Evolutionary conservation across 2,113 vertebrate genomes (phyloP).

Genomic region (Hymenochirus boettgeri): DNA sequence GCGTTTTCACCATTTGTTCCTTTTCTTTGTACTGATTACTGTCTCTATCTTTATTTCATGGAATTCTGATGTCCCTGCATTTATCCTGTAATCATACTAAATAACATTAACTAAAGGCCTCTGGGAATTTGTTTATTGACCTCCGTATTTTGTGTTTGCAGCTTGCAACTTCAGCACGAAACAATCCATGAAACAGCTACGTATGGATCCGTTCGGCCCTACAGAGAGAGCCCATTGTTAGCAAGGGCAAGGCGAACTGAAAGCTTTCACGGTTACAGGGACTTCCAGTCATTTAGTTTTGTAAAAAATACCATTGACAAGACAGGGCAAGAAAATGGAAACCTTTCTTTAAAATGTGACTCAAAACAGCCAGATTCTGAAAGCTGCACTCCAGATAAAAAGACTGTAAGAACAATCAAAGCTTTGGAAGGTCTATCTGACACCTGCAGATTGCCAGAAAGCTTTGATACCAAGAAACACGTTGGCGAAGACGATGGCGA

Average conservation of each 20-base stretch:
- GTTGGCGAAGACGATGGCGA: constrained; percentile 69
- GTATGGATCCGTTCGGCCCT: constrained; percentile 83
- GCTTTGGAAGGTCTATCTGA: constrained; percentile 60
- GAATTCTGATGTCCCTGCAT: no score
- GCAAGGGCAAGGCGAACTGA: constrained; percentile 88
- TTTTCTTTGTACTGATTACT: no score
- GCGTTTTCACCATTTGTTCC: no score
- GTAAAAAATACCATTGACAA: constrained; percentile 69
- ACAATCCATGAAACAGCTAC: constrained; percentile 77
- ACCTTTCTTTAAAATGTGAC: constrained; percentile 53
- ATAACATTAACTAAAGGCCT: no score
- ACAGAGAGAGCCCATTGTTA: constrained; percentile 90
- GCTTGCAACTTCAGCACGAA: constrained; percentile 87
- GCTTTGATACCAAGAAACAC: constrained; percentile 68
- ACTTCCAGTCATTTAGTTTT: constrained; percentile 83
- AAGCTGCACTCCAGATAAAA: constrained; percentile 57
- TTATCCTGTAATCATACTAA: no score
- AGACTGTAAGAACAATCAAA: constrained; percentile 58
- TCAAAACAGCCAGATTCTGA: constrained; percentile 62
- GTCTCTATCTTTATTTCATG: no score
- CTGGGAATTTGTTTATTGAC: no score
- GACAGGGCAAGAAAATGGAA: constrained; percentile 54
- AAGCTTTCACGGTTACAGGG: constrained; percentile 88
- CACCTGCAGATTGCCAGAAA: constrained; percentile 59
- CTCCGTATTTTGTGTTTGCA: constrained; percentile 52